These are phyloP conservation scores for Ciconia stormi DNA, from an alignment of 2,113 vertebrate species.

Conservation along the genomic window DNA sequence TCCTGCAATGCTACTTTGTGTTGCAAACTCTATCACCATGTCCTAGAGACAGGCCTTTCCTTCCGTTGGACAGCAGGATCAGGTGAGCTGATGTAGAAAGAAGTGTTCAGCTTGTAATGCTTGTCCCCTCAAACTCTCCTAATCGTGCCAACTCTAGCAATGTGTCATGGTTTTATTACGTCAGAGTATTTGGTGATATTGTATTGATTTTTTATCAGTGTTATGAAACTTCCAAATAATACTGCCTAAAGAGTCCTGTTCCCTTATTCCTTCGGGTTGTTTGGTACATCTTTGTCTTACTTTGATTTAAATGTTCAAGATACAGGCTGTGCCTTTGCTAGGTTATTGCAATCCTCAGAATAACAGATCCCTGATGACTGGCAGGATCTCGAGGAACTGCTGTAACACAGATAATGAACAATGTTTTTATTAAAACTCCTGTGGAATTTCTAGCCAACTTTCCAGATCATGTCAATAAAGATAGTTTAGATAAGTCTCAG, in stretches of 20 bases:
- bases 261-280: neutral
- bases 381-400: neutral
- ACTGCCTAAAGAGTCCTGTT: neutral
- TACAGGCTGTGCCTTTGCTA: neutral
- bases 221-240: neutral
- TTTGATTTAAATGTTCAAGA: neutral
- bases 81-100: neutral
- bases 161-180: neutral
- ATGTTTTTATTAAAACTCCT: neutral
- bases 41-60: neutral
- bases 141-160: neutral
- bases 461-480: neutral
- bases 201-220: neutral
- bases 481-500: neutral
- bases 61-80: neutral
- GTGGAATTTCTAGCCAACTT: neutral
- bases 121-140: neutral
- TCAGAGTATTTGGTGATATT: neutral
- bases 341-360: neutral
- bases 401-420: neutral
- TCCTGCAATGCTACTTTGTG: neutral
- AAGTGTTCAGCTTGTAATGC: neutral
- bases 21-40: neutral
- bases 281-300: neutral
- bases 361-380: neutral